phyloP scores from a whole-genome alignment of 2,797 vertebrate genomes.

The Synaphobranchus kaupii region DNA sequence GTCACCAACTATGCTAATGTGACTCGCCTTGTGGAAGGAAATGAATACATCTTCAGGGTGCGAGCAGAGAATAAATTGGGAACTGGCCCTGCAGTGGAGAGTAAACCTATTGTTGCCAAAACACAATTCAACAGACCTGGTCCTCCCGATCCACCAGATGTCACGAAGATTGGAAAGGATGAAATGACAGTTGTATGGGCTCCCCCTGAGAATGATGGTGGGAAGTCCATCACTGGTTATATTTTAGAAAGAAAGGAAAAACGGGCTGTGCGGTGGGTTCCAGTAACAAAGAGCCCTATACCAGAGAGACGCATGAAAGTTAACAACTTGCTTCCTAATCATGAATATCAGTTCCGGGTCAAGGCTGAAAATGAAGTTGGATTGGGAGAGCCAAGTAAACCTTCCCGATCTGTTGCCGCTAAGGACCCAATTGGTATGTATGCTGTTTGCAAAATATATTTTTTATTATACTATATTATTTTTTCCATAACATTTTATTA shows the following conservation, averaged over 20 bases:
- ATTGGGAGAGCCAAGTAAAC: conserved; percentile 93
- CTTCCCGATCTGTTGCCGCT: conserved; percentile 91
- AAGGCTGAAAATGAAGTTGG: conserved; percentile 98
- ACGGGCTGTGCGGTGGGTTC: conserved; percentile 87
- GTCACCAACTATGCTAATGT: conserved; percentile 84
- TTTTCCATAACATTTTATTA: not conserved
- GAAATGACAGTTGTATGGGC: conserved; percentile 99
- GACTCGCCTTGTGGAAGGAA: conserved; percentile 91
- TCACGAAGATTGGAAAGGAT: conserved; percentile 94
- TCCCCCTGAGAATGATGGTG: conserved; percentile 95
- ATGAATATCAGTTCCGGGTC: conserved; percentile 98
- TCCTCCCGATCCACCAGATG: conserved; percentile 90
- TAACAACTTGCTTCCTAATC: conserved; percentile 90
- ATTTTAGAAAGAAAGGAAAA: conserved; percentile 97
- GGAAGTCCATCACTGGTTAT: conserved; percentile 97
- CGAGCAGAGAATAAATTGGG: conserved; percentile 99
- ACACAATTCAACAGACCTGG: conserved; percentile 92
- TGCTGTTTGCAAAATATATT: not conserved
- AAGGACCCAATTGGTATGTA: conserved; percentile 95
- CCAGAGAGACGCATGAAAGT: conserved; percentile 95
- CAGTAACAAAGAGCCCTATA: conserved; percentile 92
- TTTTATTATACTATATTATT: not conserved
- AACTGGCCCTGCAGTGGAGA: conserved; percentile 91
- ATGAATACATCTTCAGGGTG: conserved; percentile 97
- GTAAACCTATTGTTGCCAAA: conserved; percentile 88